Base-by-base conservation (phyloP, 2,888 invertebrate species). In the Apamea epomidion region DNA sequence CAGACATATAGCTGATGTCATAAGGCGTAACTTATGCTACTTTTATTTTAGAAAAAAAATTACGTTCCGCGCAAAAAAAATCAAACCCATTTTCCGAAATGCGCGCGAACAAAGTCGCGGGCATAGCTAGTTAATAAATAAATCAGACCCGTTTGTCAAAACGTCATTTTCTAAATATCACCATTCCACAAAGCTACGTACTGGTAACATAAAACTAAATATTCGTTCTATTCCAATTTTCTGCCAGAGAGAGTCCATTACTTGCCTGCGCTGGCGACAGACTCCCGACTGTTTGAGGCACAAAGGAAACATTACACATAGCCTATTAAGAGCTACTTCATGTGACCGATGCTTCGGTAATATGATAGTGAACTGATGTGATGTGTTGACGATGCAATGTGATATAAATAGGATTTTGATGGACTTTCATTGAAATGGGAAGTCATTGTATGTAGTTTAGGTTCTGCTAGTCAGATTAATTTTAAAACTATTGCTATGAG, bases 211-310 rank as follows among this genome's bases (percentile, higher is more conserved):
- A 18, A 45, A 37, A 37, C 14, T 58, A 54, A 48, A 69, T 67
- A n/a, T 58, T 51, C 65, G 54, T 64, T 73, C 25, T 88, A 89
- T 88, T 88, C 85, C 86, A 91, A 91, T 90, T 91, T 90, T 88
- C 87, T 85, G 83, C 77, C 73, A 89, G 88, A 90, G 85, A 88
- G 87, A 87, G 81, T 87, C 88, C 90, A 91, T 91, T 90, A 88
- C 83, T 88, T 88, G 86, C 85, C 76, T 87, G 80, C 82, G 78
- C 70, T 60, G 84, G 78, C 80, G 84, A 88, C 86, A 87, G 88
- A 88, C 88, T 83, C 76, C 76, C n/a, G 7, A 29, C 64, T 73
- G 69, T n/a, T 60, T 48, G 69, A 75, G 75, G 67, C 60, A 65
- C 75, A 76, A 65, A 65, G 62, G 29, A 75, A 74, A 54, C 80